Evolutionary conservation across 2,888 invertebrate species (phyloP).

Genomic region (Melikaiella ostensackeni): DNA sequence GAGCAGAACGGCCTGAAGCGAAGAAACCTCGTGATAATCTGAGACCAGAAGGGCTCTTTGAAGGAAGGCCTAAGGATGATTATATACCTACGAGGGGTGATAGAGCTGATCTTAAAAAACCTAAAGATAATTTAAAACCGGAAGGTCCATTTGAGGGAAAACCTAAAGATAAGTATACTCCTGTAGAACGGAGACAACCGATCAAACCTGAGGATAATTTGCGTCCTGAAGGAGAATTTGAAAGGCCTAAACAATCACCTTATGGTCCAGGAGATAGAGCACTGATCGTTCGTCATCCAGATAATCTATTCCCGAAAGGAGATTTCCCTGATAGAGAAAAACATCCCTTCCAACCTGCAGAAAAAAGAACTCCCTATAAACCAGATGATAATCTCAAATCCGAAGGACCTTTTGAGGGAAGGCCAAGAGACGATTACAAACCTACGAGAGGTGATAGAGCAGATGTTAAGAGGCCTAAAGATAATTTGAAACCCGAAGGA

Average conservation of each 20-base stretch:
- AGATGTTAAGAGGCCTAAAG: slow-evolving; percentile 76
- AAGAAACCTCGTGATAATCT: slow-evolving; percentile 75
- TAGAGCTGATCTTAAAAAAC: slow-evolving; percentile 50
- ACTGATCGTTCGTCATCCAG: slow-evolving; percentile 69
- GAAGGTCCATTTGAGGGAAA: slow-evolving; percentile 72
- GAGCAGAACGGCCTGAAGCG: slow-evolving; percentile 68
- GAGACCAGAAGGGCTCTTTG: slow-evolving; percentile 77
- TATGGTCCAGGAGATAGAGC: slow-evolving; percentile 76
- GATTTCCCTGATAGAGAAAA: slow-evolving; percentile 77
- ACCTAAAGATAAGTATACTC: slow-evolving; percentile 60
- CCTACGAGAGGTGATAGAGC: slow-evolving; percentile 66
- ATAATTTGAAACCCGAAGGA: slow-evolving; percentile 81
- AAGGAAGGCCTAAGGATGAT: slow-evolving; percentile 62
- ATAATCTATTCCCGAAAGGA: slow-evolving; percentile 78
- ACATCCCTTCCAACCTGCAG: slow-evolving; percentile 70
- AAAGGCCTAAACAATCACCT: slow-evolving; percentile 75
- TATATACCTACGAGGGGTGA: slow-evolving; percentile 62
- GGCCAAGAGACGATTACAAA: slow-evolving; percentile 70
- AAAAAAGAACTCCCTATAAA: slow-evolving; percentile 74
- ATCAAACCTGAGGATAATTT: slow-evolving; percentile 80
- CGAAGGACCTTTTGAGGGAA: slow-evolving; percentile 74
- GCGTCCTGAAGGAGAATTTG: slow-evolving; percentile 79
- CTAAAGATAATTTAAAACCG: slow-evolving; percentile 62
- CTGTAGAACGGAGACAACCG: slow-evolving; percentile 79
- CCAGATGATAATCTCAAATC: slow-evolving; percentile 79